Base-by-base conservation (phyloP, 1,140 invertebrate genomes). In the Diachasmimorpha longicaudata region DNA sequence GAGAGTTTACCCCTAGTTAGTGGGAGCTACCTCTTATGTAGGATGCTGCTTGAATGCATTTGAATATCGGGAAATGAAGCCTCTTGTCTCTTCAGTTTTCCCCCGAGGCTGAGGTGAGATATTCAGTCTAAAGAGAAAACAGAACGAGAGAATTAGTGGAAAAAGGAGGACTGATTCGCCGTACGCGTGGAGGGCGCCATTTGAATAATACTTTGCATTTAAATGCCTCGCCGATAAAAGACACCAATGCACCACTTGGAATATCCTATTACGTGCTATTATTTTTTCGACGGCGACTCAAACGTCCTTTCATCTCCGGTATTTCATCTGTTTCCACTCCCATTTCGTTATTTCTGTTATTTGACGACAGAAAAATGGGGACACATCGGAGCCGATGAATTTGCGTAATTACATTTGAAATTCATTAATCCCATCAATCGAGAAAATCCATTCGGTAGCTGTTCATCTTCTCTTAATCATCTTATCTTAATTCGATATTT, bases 141-240 rank as follows among this genome's bases (percentile, higher is more conserved):
- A n/a, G n/a, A n/a, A n/a, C n/a, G n/a, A 68, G 9, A 67, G 55
- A 69, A 55, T 16, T 46, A 25, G 19, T 10, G 78, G n/a, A n/a
- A n/a, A n/a, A n/a, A n/a, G n/a, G n/a, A n/a, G n/a, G n/a, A n/a
- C n/a, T n/a, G n/a, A n/a, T n/a, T n/a, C n/a, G n/a, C n/a, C n/a
- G n/a, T n/a, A n/a, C n/a, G n/a, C n/a, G 70, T 66, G 68, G 73
- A 68, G 78, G 79, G 77, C 78, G 81, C 76, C 74, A 86, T 87
- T 87, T 87, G 85, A 87, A 87, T 87, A 87, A 87, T 87, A 86
- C 86, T 87, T 87, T 85, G 85, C 85, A 87, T 87, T 86, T 85
- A 87, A 87, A 87, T 86, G 84, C 81, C 76, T 75, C 55, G 76
- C 73, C 81, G 84, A 87, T 87, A 85, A 87, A 86, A 87, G 83